A percentile compares a stretch with the other conserved stretches of the same genome.
phyloP scores from a whole-genome alignment of 30 jellyfish, hydroid and myxozoan genomes.

The Turritopsis rubra region DNA sequence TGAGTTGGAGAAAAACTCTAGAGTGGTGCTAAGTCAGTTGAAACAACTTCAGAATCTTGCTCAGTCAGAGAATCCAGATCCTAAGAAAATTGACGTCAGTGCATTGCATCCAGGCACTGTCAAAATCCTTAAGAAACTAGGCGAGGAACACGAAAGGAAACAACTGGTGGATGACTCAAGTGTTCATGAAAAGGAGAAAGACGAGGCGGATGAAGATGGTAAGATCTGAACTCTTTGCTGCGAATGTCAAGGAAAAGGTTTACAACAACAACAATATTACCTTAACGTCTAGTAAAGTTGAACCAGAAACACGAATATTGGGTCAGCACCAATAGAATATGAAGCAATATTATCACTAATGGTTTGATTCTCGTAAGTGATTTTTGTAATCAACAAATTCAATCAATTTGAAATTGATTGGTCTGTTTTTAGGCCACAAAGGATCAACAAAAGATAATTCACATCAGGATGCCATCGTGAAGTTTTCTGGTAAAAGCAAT shows the following conservation, averaged over 20 bases:
- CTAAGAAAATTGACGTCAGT: constrained; percentile 79
- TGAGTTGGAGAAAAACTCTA: constrained; percentile 71
- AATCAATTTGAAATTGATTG: too few species aligned
- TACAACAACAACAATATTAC: too few species aligned
- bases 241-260: too few species aligned
- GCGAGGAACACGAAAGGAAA: constrained; percentile 76
- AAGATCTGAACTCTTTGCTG: background rate
- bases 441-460: constrained; percentile 10
- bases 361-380: too few species aligned
- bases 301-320: too few species aligned
- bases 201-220: background rate
- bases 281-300: too few species aligned
- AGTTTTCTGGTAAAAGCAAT: constrained; percentile 16
- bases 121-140: constrained; percentile 73
- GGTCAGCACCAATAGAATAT: too few species aligned
- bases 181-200: background rate
- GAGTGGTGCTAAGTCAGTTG: constrained; percentile 73
- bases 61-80: constrained; percentile 91
- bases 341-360: too few species aligned
- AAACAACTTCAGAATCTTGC: constrained; percentile 86
- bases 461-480: constrained; percentile 31
- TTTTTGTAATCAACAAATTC: too few species aligned
- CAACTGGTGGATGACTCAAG: constrained; percentile 25
- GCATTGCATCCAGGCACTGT: constrained; percentile 94
- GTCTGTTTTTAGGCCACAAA: constrained; percentile 26